These are phyloP conservation scores for Rhinella marina DNA, from an alignment of 2,797 vertebrate species.

Conservation along the genomic window DNA sequence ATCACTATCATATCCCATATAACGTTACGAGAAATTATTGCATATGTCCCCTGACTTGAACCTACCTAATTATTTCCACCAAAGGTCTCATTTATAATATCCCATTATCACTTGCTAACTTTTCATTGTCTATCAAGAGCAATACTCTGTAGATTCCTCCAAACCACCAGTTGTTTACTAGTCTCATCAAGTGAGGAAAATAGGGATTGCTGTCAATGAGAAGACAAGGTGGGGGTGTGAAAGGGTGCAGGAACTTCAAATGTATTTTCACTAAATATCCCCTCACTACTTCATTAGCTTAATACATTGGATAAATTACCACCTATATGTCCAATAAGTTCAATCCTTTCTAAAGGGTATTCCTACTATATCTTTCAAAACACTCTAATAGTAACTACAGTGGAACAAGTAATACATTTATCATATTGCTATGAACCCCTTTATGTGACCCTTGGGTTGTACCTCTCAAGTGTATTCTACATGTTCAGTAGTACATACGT, in stretches of 20 bases:
- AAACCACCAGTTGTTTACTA: background rate
- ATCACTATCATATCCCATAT: background rate
- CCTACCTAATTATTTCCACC: background rate
- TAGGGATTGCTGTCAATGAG: background rate
- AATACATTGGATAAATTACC: background rate
- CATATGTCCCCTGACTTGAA: constrained; percentile 20
- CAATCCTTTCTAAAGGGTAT: background rate
- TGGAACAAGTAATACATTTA: constrained; percentile 31
- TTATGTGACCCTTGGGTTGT: constrained; percentile 19
- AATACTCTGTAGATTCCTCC: background rate
- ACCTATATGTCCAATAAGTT: background rate
- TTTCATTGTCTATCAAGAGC: background rate
- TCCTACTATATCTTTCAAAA: background rate
- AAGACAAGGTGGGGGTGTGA: background rate
- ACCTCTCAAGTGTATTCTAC: constrained; percentile 42
- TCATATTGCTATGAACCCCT: constrained; percentile 25
- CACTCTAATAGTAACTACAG: constrained; percentile 11
- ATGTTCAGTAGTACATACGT: constrained; percentile 38
- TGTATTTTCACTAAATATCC: background rate
- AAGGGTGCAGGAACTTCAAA: background rate
- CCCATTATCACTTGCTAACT: background rate
- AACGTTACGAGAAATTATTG: constrained; percentile 59
- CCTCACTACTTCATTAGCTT: background rate
- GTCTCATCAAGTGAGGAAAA: background rate
- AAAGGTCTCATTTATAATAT: background rate